Evolutionary conservation across 2,797 vertebrate genomes (phyloP).

Genomic region (Sandelia bainsii): DNA sequence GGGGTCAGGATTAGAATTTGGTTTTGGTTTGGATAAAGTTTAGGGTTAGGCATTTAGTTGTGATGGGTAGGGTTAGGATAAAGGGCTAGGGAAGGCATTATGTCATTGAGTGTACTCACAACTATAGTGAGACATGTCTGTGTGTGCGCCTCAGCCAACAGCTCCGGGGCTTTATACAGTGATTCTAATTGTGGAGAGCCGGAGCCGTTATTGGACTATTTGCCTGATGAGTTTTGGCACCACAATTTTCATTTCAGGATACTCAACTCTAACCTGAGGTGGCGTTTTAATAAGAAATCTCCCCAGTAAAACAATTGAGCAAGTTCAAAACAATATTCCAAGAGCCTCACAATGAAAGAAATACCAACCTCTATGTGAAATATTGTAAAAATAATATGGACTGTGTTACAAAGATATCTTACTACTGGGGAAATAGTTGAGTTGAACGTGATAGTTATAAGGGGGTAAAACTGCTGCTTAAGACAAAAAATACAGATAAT

Average conservation of each 20-base stretch:
- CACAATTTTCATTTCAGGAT: conserved; percentile 43
- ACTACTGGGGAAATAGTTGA: neutral
- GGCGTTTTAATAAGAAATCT: conserved; percentile 56
- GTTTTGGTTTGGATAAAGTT: no score
- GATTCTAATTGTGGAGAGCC: conserved; percentile 33
- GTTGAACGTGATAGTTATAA: neutral
- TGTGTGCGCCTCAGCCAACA: neutral
- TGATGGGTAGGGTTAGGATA: no score
- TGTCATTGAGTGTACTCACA: no score
- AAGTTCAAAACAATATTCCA: neutral
- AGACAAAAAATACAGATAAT: neutral
- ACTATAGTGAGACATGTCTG: neutral
- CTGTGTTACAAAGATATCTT: neutral
- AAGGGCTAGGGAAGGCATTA: no score
- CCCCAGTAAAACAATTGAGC: conserved; percentile 7
- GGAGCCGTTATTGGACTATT: conserved; percentile 33
- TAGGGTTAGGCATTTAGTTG: no score
- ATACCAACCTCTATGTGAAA: neutral
- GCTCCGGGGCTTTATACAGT: conserved; percentile 29
- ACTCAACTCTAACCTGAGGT: conserved; percentile 47
- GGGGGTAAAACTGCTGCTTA: neutral
- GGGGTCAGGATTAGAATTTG: no score
- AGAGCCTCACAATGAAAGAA: conserved; percentile 15
- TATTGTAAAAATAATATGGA: neutral
- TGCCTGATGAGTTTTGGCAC: conserved; percentile 53